Evolutionary conservation across 1,140 invertebrate species (phyloP).

Genomic region (Euglossa dilemma): DNA sequence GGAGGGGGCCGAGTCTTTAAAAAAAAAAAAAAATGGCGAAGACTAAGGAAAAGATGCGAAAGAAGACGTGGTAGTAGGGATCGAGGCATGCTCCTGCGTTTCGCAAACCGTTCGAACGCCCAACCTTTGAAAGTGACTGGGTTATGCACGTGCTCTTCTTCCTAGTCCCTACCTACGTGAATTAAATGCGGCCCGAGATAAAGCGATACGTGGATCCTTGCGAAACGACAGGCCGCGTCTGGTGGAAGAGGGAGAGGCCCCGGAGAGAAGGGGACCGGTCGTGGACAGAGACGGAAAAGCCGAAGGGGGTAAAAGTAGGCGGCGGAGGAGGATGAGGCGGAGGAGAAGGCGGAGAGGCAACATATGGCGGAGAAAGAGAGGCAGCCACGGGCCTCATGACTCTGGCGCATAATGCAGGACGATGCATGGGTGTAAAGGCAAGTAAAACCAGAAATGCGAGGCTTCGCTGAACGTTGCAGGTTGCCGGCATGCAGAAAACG

Average conservation of each 20-base stretch:
- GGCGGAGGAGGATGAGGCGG: constrained; percentile 13
- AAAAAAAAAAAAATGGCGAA: too few relatives aligned
- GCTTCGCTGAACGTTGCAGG: constrained; percentile 41
- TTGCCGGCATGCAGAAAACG: constrained; percentile 48
- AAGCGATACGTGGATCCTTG: constrained; percentile 69
- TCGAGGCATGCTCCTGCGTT: constrained; percentile 67
- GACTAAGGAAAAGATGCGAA: neutral
- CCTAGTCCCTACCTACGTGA: constrained; percentile 69
- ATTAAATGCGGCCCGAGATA: constrained; percentile 68
- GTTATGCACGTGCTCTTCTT: constrained; percentile 68
- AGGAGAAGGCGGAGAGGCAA: constrained; percentile 10
- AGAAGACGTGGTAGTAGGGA: too few relatives aligned
- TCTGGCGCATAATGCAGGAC: constrained; percentile 58
- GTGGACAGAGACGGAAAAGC: neutral
- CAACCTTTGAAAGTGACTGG: constrained; percentile 72
- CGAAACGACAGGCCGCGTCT: constrained; percentile 65
- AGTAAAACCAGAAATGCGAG: constrained; percentile 61
- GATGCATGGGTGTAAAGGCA: constrained; percentile 58
- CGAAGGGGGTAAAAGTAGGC: constrained; percentile 42
- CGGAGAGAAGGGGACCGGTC: neutral
- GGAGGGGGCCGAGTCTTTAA: neutral
- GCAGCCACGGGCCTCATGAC: constrained; percentile 15
- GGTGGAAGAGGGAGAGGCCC: constrained; percentile 24
- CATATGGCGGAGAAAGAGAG: constrained; percentile 23
- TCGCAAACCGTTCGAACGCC: constrained; percentile 68